Conservation (phyloP, 2,888 invertebrate genomes). For the Amphiduros pacificus region DNA sequence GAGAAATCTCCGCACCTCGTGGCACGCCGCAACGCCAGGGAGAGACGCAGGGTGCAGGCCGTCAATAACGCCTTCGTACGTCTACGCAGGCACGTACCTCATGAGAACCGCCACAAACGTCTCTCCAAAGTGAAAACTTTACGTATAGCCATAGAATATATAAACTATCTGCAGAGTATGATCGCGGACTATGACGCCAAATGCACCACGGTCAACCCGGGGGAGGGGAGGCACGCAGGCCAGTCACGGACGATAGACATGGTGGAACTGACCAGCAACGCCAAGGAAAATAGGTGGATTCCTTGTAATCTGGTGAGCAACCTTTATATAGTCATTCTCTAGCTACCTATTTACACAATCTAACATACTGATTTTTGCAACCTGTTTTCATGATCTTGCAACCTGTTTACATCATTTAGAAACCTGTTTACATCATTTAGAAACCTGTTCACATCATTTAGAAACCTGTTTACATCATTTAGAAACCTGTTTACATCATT, state of each 20-base stretch:
- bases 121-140: constrained; percentile 65
- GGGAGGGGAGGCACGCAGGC: no score
- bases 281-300: constrained; percentile 19
- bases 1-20: constrained; percentile 67
- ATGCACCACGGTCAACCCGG: no score
- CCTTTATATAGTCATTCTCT: no score
- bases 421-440: no score
- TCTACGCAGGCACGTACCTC: constrained; percentile 66
- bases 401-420: no score
- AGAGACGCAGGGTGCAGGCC: constrained; percentile 68
- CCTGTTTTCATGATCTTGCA: no score
- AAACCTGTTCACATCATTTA: no score
- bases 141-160: constrained; percentile 17
- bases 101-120: constrained; percentile 61
- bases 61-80: constrained; percentile 68
- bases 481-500: no score
- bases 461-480: no score
- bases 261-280: constrained; percentile 11
- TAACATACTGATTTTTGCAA: no score
- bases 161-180: constrained; percentile 16
- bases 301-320: constrained; percentile 5
- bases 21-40: constrained; percentile 67
- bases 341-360: no score
- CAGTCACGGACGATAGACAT: constrained; percentile 13
- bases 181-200: constrained; percentile 14